Base-by-base conservation (phyloP, 2,113 vertebrate species). In the Rhinoderma darwinii region DNA sequence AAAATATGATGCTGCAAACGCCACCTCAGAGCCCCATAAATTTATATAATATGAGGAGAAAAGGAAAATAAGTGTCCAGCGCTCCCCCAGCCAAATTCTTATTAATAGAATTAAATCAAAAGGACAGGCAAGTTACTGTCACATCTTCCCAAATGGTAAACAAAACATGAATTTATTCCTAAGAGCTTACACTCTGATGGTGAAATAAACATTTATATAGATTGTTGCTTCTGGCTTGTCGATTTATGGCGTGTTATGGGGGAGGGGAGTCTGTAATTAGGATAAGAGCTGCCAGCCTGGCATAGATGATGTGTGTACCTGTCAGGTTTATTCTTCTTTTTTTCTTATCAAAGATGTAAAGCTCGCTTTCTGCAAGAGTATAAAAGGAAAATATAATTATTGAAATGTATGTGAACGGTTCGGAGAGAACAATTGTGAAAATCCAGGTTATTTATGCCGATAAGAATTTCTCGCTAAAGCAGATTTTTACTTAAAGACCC, bases 361-460 rank as follows among this genome's bases (percentile, higher is more conserved):
- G 77, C 66, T 61, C 66, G 77, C 85, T 56, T 56, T 50, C 44
- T 61, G 85, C 61, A 50, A 59, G 63, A 86, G 18, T 81, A 81
- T 81, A 80, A 82, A 82, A 73, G 85, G 78, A 54, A 80, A 87
- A 82, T 59, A 81, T 82, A 72, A 87, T 87, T 87, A 82, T 59
- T 74, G 85, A 81, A 87, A 87, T 74, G 77, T 39, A 73, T 81
- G 63, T 59, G 63, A 86, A 73, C 39, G 15, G 10, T 74, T 59
- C 41, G 17, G 15, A n/a, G 63, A 59, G 63, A 81, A 87, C 77
- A 87, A 82, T 87, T 74, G 50, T 44, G 37, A 25, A 82, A 87
- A 74, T 59, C 77, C 51, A 73, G 66, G 47, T 87, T 87, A 87
- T 87, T 87, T 87, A 82, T 82, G 77, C 66, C 43, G 85, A 86